These are phyloP conservation scores for Acropora yongei DNA, from an alignment of 64 coral and sea anemone species.

Conservation along the genomic window DNA sequence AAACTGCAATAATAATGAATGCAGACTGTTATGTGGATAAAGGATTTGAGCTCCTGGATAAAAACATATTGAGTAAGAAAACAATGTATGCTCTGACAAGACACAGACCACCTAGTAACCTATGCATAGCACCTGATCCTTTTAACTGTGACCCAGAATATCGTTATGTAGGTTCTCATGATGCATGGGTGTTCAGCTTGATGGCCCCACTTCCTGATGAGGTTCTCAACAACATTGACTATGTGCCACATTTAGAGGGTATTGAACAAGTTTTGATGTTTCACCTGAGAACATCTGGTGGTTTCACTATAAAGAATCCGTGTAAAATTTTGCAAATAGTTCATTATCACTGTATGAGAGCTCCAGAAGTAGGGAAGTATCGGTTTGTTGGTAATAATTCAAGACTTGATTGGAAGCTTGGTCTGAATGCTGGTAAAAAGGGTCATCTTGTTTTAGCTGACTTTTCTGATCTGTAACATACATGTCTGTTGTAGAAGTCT, in stretches of 20 bases:
- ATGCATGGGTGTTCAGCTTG: conserved; percentile 87
- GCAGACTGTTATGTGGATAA: conserved; percentile 89
- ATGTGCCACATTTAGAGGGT: conserved; percentile 73
- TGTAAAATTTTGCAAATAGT: conserved; percentile 86
- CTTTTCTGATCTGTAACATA: conserved; percentile 77
- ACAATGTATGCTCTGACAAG: conserved; percentile 90
- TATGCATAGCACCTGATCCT: conserved; percentile 56
- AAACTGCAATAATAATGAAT: conserved; percentile 85
- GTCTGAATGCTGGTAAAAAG: conserved; percentile 1
- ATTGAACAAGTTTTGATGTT: conserved; percentile 86
- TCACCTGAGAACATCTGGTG: conserved; percentile 49
- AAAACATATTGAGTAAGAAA: conserved; percentile 35
- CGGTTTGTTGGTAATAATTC: conserved; percentile 42
- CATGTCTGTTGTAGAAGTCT: too few species aligned
- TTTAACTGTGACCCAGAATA: conserved; percentile 67
- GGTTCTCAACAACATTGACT: conserved; percentile 60
- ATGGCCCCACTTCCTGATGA: conserved; percentile 47
- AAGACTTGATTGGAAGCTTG: conserved; percentile 68
- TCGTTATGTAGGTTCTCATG: conserved; percentile 93
- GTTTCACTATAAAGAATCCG: conserved; percentile 83
- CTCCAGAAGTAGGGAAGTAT: background rate
- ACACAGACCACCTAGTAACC: conserved; percentile 50
- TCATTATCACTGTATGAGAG: conserved; percentile 85
- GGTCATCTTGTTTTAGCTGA: conserved; percentile 28
- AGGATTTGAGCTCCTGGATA: conserved; percentile 78